These are phyloP conservation scores for Scrobipalpa costella DNA, from an alignment of 2,888 invertebrate species.

Conservation along the genomic window DNA sequence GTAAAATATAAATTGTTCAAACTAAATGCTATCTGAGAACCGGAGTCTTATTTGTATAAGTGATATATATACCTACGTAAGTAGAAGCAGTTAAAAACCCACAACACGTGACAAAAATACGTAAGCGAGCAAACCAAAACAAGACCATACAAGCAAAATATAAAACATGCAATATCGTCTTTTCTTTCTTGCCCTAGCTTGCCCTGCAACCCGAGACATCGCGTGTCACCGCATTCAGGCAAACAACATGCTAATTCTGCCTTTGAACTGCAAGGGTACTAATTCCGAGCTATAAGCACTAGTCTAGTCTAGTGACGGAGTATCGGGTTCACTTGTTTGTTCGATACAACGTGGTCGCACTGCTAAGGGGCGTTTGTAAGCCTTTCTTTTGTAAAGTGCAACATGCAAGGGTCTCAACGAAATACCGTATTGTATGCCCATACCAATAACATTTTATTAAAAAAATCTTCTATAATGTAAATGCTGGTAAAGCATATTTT, in stretches of 20 bases:
- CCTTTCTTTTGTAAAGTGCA: not conserved
- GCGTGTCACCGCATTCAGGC: slow-evolving; percentile 6
- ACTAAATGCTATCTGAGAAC: no score
- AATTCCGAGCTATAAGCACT: not conserved
- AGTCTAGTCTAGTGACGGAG: not conserved
- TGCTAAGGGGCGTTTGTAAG: not conserved
- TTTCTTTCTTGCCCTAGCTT: no score
- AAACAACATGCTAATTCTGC: slow-evolving; percentile 15
- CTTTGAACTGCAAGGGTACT: slow-evolving; percentile 9
- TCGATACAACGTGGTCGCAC: not conserved
- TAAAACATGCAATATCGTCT: no score
- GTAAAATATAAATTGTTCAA: no score
- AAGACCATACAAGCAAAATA: not conserved
- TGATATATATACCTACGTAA: no score
- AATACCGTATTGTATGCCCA: not conserved
- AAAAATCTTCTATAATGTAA: no score
- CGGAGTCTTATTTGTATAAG: no score
- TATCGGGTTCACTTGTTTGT: not conserved
- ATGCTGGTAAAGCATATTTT: no score
- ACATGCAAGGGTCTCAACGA: no score
- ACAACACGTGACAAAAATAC: no score
- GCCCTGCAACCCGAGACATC: slow-evolving; percentile 5
- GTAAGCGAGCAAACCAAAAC: not conserved
- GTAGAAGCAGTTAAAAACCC: no score
- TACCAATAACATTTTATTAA: no score